These are phyloP conservation scores for Cecropterus lyciades DNA, from an alignment of 1,140 invertebrate genomes.

Conservation along the genomic window DNA sequence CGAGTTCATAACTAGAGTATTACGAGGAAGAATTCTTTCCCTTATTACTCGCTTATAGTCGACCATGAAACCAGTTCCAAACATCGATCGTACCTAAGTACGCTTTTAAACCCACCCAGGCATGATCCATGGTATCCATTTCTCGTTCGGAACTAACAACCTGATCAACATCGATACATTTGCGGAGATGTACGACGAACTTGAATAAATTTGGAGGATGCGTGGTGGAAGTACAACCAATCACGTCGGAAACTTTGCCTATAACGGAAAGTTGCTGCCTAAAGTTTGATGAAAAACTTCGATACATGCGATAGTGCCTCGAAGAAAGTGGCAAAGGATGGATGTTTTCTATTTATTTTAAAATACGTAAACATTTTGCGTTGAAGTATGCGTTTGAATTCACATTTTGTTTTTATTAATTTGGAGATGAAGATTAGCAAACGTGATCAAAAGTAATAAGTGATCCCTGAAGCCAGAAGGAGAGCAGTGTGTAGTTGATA, in stretches of 20 bases:
- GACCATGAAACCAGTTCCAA: neutral
- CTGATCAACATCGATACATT: conserved; percentile 12
- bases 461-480: too few species aligned
- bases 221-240: conserved; percentile 38
- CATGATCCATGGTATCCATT: conserved; percentile 2
- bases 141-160: neutral
- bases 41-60: neutral
- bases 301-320: conserved; percentile 34
- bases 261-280: conserved; percentile 33
- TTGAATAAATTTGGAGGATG: conserved; percentile 29
- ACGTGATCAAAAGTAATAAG: too few species aligned
- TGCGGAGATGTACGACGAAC: conserved; percentile 11
- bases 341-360: conserved; percentile 28
- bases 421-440: too few species aligned
- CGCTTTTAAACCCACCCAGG: neutral
- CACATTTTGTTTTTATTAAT: neutral
- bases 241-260: conserved; percentile 35
- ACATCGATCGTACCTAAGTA: conserved; percentile 2
- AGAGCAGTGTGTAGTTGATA: too few species aligned
- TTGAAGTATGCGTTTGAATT: neutral
- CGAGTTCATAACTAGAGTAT: too few species aligned
- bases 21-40: too few species aligned
- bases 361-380: conserved; percentile 1
- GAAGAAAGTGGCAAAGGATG: conserved; percentile 17
- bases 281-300: conserved; percentile 59